Conservation (phyloP, 2,888 invertebrate species). For the Aelia acuminata region DNA sequence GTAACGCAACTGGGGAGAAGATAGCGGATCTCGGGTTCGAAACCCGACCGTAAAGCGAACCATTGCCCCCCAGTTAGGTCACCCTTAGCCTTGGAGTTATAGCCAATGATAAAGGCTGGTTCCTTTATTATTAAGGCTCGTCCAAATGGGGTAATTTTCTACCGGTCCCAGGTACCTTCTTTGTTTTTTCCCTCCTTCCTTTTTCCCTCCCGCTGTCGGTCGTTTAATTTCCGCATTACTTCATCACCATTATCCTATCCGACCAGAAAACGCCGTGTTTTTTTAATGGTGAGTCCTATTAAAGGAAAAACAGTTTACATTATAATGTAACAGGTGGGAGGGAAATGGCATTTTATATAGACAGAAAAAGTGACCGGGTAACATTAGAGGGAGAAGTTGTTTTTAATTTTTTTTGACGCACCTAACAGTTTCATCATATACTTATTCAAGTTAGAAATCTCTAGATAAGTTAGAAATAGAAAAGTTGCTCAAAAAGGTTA, state of each 20-base stretch:
- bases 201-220: background rate
- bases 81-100: background rate
- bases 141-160: constrained; percentile 29
- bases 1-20: background rate
- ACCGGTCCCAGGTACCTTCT: constrained; percentile 27
- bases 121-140: constrained; percentile 3
- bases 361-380: background rate
- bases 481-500: no score
- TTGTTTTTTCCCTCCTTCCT: constrained; percentile 9
- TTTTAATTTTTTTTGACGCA: no score
- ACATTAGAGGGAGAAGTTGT: background rate
- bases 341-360: background rate
- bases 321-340: background rate
- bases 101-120: constrained; percentile 40
- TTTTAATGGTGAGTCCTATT: background rate
- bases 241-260: constrained; percentile 26
- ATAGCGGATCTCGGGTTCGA: background rate
- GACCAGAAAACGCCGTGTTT: background rate
- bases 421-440: no score
- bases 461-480: no score
- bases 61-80: background rate
- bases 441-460: no score
- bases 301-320: constrained; percentile 15
- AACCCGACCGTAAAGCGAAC: background rate
- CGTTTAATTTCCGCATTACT: constrained; percentile 43